Conservation (phyloP, 1,140 invertebrate species). For the Hypothenemus hampei region DNA sequence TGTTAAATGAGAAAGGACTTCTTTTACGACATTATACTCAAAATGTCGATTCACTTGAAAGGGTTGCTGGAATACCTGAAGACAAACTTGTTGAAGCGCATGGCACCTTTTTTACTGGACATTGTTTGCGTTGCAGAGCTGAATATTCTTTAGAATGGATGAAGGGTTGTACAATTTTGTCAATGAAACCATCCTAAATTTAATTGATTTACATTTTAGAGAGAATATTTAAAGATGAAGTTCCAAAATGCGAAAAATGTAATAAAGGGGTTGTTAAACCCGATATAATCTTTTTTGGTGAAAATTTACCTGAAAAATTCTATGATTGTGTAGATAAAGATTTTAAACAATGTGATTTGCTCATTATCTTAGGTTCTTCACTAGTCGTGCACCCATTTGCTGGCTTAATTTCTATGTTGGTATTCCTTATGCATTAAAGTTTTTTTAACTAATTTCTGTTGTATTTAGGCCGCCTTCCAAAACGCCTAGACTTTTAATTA, state of each 20-base stretch:
- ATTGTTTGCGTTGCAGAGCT: conserved; percentile 73
- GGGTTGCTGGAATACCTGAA: conserved; percentile 76
- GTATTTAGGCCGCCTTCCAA: conserved; percentile 58
- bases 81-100: conserved; percentile 91
- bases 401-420: conserved; percentile 74
- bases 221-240: conserved; percentile 63
- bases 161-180: conserved; percentile 35
- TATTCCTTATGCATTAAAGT: too few relatives aligned
- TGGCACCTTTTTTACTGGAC: conserved; percentile 85
- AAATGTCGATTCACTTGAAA: conserved; percentile 92
- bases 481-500: conserved; percentile 79
- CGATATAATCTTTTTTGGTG: conserved; percentile 93
- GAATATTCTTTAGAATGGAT: conserved; percentile 77
- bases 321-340: conserved; percentile 62
- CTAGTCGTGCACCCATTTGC: conserved; percentile 93
- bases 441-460: neutral
- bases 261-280: conserved; percentile 83
- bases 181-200: neutral
- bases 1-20: conserved; percentile 74
- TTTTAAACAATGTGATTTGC: conserved; percentile 81
- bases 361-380: conserved; percentile 94
- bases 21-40: conserved; percentile 83
- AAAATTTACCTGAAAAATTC: conserved; percentile 76
- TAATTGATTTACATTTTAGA: conserved; percentile 49
- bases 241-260: conserved; percentile 68